Percentiles rank a stretch among this genome's conserved stretches.
phyloP scores from a whole-genome alignment of 2,113 vertebrate species.

The Brienomyrus brachyistius region DNA sequence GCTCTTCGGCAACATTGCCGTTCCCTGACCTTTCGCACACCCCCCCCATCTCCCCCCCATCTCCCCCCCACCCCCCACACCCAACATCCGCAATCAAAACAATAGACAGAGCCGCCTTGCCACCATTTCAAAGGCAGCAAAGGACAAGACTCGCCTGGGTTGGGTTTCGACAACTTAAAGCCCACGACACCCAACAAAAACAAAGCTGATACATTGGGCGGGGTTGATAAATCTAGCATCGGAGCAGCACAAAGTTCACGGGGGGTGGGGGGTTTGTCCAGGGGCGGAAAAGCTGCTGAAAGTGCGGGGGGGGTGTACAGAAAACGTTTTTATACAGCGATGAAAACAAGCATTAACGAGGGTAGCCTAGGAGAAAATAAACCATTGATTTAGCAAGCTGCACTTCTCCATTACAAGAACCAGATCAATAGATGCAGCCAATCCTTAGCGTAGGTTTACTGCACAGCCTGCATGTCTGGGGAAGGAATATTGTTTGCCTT shows the following conservation, averaged over 20 bases:
- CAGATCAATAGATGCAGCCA: conserved; percentile 60
- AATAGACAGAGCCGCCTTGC: not conserved
- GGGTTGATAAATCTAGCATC: not conserved
- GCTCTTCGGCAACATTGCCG: conserved; percentile 42
- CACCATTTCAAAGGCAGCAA: not conserved
- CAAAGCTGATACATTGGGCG: not conserved
- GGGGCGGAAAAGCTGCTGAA: not conserved
- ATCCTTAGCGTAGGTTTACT: conserved; percentile 56
- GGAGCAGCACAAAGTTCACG: not conserved
- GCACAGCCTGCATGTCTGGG: conserved; percentile 43
- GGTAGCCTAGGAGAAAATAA: conserved; percentile 55
- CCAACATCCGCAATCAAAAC: conserved; percentile 12
- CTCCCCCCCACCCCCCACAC: too few species aligned
- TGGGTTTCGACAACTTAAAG: conserved; percentile 26
- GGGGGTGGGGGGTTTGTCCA: not conserved
- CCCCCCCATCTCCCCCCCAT: not conserved
- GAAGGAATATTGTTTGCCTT: conserved; percentile 50
- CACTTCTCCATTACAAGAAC: conserved; percentile 62
- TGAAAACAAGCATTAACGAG: conserved; percentile 40
- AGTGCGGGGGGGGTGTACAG: conserved; percentile 5
- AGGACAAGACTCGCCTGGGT: not conserved
- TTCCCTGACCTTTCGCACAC: conserved; percentile 29
- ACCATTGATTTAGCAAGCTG: conserved; percentile 68
- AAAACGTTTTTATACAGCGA: conserved; percentile 42
- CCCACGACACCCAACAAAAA: conserved; percentile 9